Evolutionary conservation across 2,888 invertebrate species (phyloP), one percentile per base, ranked within the genome.

Genomic region (Trichopoda pennipes): DNA sequence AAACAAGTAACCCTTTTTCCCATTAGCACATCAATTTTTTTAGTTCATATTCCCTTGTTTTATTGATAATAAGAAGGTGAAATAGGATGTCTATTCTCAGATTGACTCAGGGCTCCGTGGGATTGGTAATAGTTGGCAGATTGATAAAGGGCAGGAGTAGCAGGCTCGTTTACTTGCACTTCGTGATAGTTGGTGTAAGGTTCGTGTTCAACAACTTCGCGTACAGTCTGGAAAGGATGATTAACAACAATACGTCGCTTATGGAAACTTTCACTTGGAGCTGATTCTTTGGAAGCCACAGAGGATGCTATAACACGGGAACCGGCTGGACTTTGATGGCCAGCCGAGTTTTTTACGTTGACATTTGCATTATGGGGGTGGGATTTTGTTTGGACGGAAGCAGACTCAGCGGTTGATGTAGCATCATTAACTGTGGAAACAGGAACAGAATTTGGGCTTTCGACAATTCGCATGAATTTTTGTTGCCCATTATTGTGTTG

Each of bases 161-260:
- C 92, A 10, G 93, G 93, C 64, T 93, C 92, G 73, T 93, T 92
- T n/a, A 93, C 92, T 63, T 93, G 92, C 14, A 93, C 91, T 81
- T 93, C 91, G 84, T 93, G 92, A 84, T 93, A 90, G 86, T 93
- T 93, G 51, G 93, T 93, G 53, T 92, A 92, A 42, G 93, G 93
- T 86, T 93, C 93, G 58, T 93, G 92, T 56, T 93, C 92, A 81
- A 93, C 92, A 32, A 93, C 91, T 86, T 93, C 93, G 85, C 93
- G 93, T 19, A 93, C 91, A 2, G 93, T 94, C 88, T 93, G 93
- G 83, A 93, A 92, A 17, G 93, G 93, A 78, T 93, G 92, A 84
- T 92, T 93, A 53, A 94, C 92, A n/a, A 93, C 93, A 81, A 93
- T 92, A 81, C 93, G 92, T 44, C 93, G 91, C 44, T 93, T 93